Percentiles rank a stretch among this genome's conserved stretches.
Conservation (phyloP, 2,797 vertebrate species). For the Fundulus diaphanus region DNA sequence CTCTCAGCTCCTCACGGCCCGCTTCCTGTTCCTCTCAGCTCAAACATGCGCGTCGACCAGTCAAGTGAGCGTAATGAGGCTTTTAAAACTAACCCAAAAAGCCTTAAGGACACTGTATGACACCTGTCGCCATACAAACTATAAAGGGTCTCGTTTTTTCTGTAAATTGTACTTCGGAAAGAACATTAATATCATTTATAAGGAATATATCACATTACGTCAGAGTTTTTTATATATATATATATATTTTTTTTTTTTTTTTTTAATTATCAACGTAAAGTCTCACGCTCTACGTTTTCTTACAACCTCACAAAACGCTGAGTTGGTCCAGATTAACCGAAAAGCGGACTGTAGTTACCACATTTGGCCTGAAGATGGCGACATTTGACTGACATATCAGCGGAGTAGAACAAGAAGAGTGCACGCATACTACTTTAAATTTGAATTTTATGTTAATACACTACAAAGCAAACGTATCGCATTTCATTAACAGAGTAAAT, state of each 20-base stretch:
- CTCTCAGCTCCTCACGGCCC: neutral
- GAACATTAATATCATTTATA: neutral
- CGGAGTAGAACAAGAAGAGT: no score
- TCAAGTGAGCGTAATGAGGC: neutral
- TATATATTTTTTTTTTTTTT: no score
- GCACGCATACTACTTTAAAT: neutral
- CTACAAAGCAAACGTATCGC: neutral
- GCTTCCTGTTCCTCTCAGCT: constrained; percentile 43
- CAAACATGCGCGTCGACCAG: constrained; percentile 31
- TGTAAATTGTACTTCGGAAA: neutral
- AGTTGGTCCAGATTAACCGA: neutral
- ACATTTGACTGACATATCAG: neutral
- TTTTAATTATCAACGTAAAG: no score
- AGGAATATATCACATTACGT: no score
- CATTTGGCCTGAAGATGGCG: constrained; percentile 1
- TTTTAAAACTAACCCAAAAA: neutral
- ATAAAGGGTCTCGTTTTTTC: neutral
- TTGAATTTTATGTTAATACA: neutral
- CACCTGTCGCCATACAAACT: neutral
- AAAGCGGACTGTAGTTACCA: constrained; percentile 4
- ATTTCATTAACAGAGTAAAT: neutral
- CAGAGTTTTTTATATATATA: no score
- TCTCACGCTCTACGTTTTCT: neutral
- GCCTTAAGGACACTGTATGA: no score
- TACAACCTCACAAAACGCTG: neutral